phyloP scores from a whole-genome alignment of 92 coral and sea anemone species.

The Palythoa caribaeorum region DNA sequence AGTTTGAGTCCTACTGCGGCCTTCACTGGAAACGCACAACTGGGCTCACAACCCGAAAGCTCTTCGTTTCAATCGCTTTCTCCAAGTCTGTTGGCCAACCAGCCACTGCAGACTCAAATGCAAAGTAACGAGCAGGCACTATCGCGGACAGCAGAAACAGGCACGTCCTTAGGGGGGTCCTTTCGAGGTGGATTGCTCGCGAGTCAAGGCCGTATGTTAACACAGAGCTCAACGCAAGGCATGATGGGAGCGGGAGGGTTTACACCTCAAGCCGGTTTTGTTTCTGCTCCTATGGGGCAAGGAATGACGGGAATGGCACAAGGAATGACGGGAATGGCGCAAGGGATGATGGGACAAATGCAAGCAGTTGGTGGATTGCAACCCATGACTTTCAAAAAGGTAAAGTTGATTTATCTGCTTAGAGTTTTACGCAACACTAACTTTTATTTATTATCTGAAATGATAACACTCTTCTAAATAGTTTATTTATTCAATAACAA shows the following conservation, averaged over 20 bases:
- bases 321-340: slow-evolving; percentile 55
- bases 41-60: slow-evolving; percentile 16
- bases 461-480: too few relatives aligned
- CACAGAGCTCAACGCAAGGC: slow-evolving; percentile 2
- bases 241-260: slow-evolving; percentile 35
- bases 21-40: slow-evolving; percentile 8
- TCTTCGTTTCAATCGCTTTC: slow-evolving; percentile 24
- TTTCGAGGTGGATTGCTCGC: neutral
- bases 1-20: slow-evolving; percentile 23
- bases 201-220: slow-evolving; percentile 27
- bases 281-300: slow-evolving; percentile 48
- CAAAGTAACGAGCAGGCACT: slow-evolving; percentile 31
- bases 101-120: slow-evolving; percentile 21
- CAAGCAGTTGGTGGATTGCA: slow-evolving; percentile 33
- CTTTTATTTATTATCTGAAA: too few relatives aligned
- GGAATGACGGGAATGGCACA: slow-evolving; percentile 53
- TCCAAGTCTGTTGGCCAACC: slow-evolving; percentile 29
- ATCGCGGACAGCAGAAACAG: neutral
- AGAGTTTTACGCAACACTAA: neutral
- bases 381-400: slow-evolving; percentile 71
- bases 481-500: too few relatives aligned
- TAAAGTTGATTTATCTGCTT: neutral
- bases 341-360: slow-evolving; percentile 57
- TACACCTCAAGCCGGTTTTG: slow-evolving; percentile 14
- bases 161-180: slow-evolving; percentile 12